Base-by-base conservation (phyloP, 2,113 vertebrate genomes). In the Delphinus delphis region DNA sequence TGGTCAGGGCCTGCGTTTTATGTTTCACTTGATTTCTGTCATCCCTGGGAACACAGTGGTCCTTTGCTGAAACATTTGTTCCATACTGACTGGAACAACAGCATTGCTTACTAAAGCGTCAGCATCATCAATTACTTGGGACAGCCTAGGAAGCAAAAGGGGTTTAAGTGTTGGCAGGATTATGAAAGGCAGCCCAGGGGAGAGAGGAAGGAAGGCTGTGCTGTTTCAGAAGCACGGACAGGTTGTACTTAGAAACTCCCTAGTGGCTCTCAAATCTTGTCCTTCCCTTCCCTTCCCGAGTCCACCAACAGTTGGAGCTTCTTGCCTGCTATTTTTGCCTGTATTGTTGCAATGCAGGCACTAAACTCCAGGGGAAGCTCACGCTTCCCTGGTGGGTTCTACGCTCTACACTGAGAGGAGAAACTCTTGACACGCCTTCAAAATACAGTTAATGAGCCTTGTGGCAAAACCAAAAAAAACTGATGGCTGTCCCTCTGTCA, bases 141-240 rank as follows among this genome's bases (percentile, higher is more conserved):
- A 71, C 92, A 94, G 82, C n/a, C 67, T 38, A 31, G 82, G 89
- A 74, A 95, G 91, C 89, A 80, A 44, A 85, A 44, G 79, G 83
- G 93, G 92, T 89, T 95, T 92, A 92, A 92, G 95, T 70, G 79
- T 67, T 96, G 93, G 63, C 93, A 94, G 93, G 83, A 80, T 84
- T 91, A 65, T 95, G 96, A 89, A 92, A 71, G 2, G 8, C 47
- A 65, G 82, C 41, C 73, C 68, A 60, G 73, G 10, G 33, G 41
- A 28, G 55, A 68, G 63, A 44, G 60, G 63, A 58, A 84, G 28
- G 15, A n/a, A 79, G 55, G 25, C 23, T 11, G 47, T 47, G 65
- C 71, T 91, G 21, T 93, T 85, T 70, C 82, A 94, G 88, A 84
- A 70, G 31, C 63, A 60, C 0, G 15, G 84, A 88, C 65, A 89